Evolutionary conservation across 2,888 invertebrate genomes (phyloP).

Genomic region (Ophion obscuratus): DNA sequence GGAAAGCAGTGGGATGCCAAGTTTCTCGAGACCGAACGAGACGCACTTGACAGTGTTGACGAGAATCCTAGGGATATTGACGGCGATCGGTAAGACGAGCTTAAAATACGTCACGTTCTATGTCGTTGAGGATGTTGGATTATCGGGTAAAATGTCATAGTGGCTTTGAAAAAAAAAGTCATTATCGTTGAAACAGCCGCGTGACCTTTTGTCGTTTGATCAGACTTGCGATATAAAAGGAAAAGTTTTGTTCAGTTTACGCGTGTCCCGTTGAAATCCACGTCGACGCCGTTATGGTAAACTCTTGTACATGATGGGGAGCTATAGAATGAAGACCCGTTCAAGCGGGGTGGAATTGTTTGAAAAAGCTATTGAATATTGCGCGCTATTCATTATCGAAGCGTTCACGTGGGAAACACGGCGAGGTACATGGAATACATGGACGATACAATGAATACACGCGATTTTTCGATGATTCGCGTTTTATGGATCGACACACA

Average conservation of each 20-base stretch:
- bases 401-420: slow-evolving; percentile 2
- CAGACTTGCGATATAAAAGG: background rate
- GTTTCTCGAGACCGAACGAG: slow-evolving; percentile 71
- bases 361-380: slow-evolving; percentile 48
- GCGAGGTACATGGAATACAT: background rate
- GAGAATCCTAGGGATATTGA: slow-evolving; percentile 76
- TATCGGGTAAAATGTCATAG: background rate
- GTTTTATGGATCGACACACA: slow-evolving; percentile 12
- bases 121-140: background rate
- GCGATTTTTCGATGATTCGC: slow-evolving; percentile 20
- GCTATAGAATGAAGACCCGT: slow-evolving; percentile 30
- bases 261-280: slow-evolving; percentile 10
- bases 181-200: background rate
- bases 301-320: background rate
- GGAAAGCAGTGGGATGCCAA: slow-evolving; percentile 70
- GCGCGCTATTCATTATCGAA: slow-evolving; percentile 29
- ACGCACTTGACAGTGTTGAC: slow-evolving; percentile 72
- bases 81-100: slow-evolving; percentile 73
- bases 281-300: slow-evolving; percentile 15
- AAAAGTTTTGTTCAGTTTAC: slow-evolving; percentile 2
- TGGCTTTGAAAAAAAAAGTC: background rate
- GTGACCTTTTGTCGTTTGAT: background rate
- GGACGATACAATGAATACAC: slow-evolving; percentile 13
- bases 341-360: slow-evolving; percentile 35
- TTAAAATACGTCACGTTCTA: background rate